Conservation (phyloP, 2,113 vertebrate genomes). For the Myodes glareolus region DNA sequence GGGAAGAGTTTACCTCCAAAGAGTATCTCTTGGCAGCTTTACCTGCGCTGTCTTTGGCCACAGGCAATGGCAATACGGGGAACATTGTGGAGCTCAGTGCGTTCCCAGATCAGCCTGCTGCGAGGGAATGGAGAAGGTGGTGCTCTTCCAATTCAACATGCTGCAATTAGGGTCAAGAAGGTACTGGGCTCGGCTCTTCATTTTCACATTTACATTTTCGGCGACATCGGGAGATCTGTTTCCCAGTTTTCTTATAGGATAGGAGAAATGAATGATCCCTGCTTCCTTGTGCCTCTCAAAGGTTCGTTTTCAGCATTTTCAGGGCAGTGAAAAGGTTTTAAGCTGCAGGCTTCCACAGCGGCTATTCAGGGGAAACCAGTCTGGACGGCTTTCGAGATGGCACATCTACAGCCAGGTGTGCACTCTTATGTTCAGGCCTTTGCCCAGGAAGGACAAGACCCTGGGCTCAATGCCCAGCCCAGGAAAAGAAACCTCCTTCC, state of each 20-base stretch:
- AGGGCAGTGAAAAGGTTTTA: background rate
- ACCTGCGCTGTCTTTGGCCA: background rate
- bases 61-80: background rate
- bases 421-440: background rate
- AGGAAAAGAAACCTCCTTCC: background rate
- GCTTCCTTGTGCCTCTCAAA: conserved; percentile 37
- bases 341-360: background rate
- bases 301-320: background rate
- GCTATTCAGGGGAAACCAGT: background rate
- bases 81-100: background rate
- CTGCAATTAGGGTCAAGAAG: background rate
- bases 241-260: background rate
- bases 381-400: background rate
- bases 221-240: background rate
- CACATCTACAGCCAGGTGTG: background rate
- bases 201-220: background rate
- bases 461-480: background rate
- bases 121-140: background rate
- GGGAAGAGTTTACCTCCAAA: background rate
- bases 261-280: background rate
- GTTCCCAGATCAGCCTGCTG: background rate
- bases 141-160: background rate
- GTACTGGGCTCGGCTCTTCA: background rate
- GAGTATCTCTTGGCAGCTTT: background rate
- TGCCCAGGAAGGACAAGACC: background rate